Base-by-base conservation (phyloP, 2,888 invertebrate species). In the Andrena hattorfiana region DNA sequence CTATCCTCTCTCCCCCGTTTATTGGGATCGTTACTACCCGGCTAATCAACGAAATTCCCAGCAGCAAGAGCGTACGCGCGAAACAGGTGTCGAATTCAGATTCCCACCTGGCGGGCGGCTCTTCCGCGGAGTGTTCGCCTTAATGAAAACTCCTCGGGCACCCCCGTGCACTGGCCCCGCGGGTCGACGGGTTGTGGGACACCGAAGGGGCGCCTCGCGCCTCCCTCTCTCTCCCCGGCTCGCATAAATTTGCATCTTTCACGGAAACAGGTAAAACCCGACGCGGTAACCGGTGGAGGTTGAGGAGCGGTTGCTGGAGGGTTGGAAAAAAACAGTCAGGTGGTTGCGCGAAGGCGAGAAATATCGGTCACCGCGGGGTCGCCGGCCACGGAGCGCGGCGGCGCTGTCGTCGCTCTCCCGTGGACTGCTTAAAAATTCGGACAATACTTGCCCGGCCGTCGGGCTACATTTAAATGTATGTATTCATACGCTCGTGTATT, bases 381-480 rank as follows among this genome's bases (percentile, higher is more conserved):
- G 59, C 56, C 10, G 10, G 54, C 54, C 13, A 42, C 67, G 49
- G 35, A 42, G 32, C 67, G 32, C 60, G 49, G 35, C 64, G 20
- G 28, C 86, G 30, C 42, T 28, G 48, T 16, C 72, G 67, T 51
- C 64, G 66, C 48, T 64, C 49, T 16, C 26, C 42, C 42, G 42
- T 42, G 42, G 16, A 26, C 87, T 85, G 88, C 85, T 90, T 89
- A 91, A 92, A 91, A 92, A 91, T 90, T 91, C 88, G 90, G 94
- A 93, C 94, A 94, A 94, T 94, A 93, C 89, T 92, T 93, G 80
- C 87, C 73, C 93, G 89, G 85, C 73, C 89, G 77, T 48, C 67
- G 83, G 89, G 89, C 90, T 87, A 92, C 92, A 93, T 94, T 94
- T 92, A 94, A 94, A 94, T 94, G 93, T 93, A 94, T 94, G 93